Conservation (phyloP, 2,113 vertebrate species). For the Ciconia boyciana region DNA sequence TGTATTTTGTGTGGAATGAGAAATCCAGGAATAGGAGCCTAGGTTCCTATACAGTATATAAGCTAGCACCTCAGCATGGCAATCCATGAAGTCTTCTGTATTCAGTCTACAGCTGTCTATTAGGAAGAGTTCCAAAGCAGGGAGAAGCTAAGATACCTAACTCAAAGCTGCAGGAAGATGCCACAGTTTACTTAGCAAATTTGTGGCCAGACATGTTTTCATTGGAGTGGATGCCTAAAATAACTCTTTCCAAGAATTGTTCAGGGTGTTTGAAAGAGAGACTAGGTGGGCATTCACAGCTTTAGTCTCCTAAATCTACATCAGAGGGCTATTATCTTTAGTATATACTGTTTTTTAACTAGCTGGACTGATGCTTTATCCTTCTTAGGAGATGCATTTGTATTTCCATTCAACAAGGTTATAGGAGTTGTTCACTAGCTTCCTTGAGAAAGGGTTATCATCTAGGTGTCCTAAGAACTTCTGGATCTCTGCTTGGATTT, state of each 20-base stretch:
- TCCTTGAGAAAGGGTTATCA: background rate
- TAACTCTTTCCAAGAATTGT: background rate
- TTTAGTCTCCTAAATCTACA: background rate
- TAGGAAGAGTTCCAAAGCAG: background rate
- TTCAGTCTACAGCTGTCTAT: background rate
- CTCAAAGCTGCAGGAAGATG: background rate
- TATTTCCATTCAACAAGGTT: background rate
- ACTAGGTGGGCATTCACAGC: background rate
- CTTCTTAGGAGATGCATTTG: background rate
- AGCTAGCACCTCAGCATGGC: background rate
- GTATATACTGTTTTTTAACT: background rate
- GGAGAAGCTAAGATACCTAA: background rate
- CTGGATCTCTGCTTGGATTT: background rate
- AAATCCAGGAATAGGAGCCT: background rate
- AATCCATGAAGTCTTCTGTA: background rate
- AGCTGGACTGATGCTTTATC: background rate
- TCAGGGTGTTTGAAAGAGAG: background rate
- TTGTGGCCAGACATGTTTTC: background rate
- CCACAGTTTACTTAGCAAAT: background rate
- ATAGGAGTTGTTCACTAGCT: background rate
- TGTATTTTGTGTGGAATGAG: background rate
- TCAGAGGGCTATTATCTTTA: background rate
- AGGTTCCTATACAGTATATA: background rate
- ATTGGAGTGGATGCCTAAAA: background rate
- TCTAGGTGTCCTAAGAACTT: background rate